Conservation (phyloP, 2,113 vertebrate genomes). For the Mola mola region DNA sequence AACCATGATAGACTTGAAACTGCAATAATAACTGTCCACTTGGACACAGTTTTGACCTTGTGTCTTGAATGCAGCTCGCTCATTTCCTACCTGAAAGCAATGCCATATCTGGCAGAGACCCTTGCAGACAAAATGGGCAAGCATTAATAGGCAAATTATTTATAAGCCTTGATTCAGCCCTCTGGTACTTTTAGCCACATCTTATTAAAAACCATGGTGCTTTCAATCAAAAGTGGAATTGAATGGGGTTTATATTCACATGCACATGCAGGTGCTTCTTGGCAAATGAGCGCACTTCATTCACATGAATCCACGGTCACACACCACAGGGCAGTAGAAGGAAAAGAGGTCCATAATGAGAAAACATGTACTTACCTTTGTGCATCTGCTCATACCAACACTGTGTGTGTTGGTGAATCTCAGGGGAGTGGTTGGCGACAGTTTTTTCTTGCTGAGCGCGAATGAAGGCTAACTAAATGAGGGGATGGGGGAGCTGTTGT, state of each 20-base stretch:
- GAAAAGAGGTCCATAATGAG: conserved; percentile 46
- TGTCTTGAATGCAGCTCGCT: conserved; percentile 12
- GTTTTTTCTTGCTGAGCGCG: conserved; percentile 59
- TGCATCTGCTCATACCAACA: conserved; percentile 3
- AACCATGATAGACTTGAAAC: conserved; percentile 24
- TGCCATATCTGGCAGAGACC: conserved; percentile 28
- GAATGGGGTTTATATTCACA: conserved; percentile 21
- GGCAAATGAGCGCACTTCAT: conserved; percentile 16
- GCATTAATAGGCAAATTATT: conserved; percentile 65
- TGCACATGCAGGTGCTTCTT: conserved; percentile 19
- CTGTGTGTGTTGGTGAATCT: conserved; percentile 23
- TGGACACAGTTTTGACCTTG: conserved; percentile 38
- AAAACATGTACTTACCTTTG: conserved; percentile 46
- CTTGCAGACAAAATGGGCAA: conserved; percentile 30
- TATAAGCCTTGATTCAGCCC: conserved; percentile 57
- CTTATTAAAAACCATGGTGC: conserved; percentile 54
- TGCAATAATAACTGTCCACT: conserved; percentile 17
- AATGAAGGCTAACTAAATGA: conserved; percentile 63
- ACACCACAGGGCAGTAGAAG: conserved; percentile 30
- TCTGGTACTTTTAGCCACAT: conserved; percentile 56
- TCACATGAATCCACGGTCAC: conserved; percentile 19
- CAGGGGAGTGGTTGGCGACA: conserved; percentile 48
- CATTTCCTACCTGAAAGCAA: conserved; percentile 43
- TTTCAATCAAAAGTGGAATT: conserved; percentile 57
- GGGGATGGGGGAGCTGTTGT: conserved; percentile 24